These are phyloP conservation scores for Tangara arthus DNA, from an alignment of 2,797 vertebrate genomes.

Conservation along the genomic window DNA sequence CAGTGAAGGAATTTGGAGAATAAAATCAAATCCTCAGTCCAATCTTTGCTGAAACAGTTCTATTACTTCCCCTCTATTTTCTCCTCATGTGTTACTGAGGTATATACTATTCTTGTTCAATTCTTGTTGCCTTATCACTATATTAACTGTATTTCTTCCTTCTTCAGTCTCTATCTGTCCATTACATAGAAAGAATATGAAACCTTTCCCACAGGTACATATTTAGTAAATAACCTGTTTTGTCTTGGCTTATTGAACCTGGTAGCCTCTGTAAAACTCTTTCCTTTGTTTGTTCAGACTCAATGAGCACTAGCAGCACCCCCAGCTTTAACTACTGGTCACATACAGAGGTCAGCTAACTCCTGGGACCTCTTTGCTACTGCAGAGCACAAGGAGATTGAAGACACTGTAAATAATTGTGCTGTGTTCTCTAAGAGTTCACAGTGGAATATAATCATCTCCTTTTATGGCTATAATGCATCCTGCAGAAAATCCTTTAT, in stretches of 20 bases:
- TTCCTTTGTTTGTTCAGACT: neutral
- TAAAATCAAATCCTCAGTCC: neutral
- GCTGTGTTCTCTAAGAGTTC: neutral
- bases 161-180: neutral
- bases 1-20: neutral
- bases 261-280: neutral
- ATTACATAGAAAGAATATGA: neutral
- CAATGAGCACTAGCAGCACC: neutral
- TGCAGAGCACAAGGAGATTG: neutral
- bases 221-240: neutral
- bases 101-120: neutral
- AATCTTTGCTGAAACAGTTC: neutral
- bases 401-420: neutral
- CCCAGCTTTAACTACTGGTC: neutral
- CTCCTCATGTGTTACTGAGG: neutral
- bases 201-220: neutral
- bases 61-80: neutral
- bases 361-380: neutral
- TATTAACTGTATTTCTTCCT: neutral
- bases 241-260: neutral
- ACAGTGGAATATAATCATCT: neutral
- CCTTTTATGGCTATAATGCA: neutral
- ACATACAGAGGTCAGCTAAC: neutral
- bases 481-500: neutral
- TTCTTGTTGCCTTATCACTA: neutral